phyloP scores from a whole-genome alignment of 30 jellyfish, hydroid and myxozoan genomes.

The Haliclystus octoradiatus region DNA sequence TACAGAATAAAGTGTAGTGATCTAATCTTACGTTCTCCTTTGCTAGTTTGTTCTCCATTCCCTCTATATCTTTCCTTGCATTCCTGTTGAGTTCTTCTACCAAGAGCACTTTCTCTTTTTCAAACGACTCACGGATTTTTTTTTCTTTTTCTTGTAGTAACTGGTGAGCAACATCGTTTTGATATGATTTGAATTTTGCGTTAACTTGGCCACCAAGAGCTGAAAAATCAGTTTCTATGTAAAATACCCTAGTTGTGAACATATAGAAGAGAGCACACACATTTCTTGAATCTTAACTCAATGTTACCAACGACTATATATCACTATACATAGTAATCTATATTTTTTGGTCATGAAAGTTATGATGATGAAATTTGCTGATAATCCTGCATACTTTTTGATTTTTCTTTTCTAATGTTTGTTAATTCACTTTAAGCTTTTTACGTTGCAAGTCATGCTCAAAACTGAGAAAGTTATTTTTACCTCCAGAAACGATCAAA shows the following conservation, averaged over 20 bases:
- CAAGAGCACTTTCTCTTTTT: slow-evolving; percentile 13
- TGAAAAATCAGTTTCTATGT: neutral
- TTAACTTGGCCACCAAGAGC: slow-evolving; percentile 34
- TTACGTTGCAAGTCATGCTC: too few relatives aligned
- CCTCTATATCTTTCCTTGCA: slow-evolving; percentile 9
- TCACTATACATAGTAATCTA: too few relatives aligned
- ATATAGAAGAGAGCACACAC: neutral
- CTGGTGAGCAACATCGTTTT: slow-evolving; percentile 13
- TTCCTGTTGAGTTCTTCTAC: slow-evolving; percentile 11
- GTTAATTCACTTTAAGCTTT: too few relatives aligned
- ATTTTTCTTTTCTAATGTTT: too few relatives aligned
- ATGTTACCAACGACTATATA: too few relatives aligned
- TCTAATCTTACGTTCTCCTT: slow-evolving; percentile 3
- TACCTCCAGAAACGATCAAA: too few relatives aligned
- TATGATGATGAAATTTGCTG: too few relatives aligned
- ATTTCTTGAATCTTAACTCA: too few relatives aligned
- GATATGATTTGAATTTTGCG: slow-evolving; percentile 16
- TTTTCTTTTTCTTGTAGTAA: slow-evolving; percentile 11
- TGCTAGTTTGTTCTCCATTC: slow-evolving; percentile 20
- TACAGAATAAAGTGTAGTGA: neutral
- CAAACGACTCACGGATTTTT: slow-evolving; percentile 7
- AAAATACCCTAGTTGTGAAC: too few relatives aligned
- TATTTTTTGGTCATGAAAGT: too few relatives aligned
- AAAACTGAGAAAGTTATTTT: too few relatives aligned
- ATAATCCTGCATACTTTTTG: too few relatives aligned